These are phyloP conservation scores for Archips xylosteana DNA, from an alignment of 2,888 invertebrate genomes.

Conservation along the genomic window DNA sequence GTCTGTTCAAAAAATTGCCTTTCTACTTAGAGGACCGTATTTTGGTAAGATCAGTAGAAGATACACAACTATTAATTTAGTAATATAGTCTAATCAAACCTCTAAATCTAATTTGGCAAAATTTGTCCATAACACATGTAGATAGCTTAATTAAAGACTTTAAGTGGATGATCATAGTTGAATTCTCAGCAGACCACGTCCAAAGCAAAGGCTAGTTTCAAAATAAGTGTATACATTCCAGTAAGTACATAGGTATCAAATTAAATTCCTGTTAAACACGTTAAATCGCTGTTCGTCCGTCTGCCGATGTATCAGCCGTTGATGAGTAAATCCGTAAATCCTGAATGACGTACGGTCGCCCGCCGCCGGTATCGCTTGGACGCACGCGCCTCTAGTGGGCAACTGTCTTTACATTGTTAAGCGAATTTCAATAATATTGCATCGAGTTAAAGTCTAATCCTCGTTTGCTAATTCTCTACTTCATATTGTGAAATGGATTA, in stretches of 20 bases:
- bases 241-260: conserved; percentile 9
- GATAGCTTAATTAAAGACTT: too few relatives aligned
- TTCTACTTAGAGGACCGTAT: too few relatives aligned
- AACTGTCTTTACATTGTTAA: conserved; percentile 25
- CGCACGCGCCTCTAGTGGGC: conserved; percentile 40
- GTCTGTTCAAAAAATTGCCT: neutral
- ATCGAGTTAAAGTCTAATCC: neutral
- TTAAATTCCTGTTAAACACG: conserved; percentile 25
- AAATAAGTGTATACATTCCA: neutral
- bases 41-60: too few relatives aligned
- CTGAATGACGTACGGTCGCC: conserved; percentile 60
- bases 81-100: too few relatives aligned
- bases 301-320: conserved; percentile 47
- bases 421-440: conserved; percentile 9
- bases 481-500: neutral
- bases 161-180: neutral
- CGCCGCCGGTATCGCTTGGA: conserved; percentile 51
- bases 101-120: too few relatives aligned
- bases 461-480: neutral
- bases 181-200: too few relatives aligned
- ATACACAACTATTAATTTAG: too few relatives aligned
- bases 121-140: too few relatives aligned
- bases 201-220: neutral
- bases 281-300: conserved; percentile 46
- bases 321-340: conserved; percentile 72